phyloP scores from a whole-genome alignment of 2,113 vertebrate species.

The Mobula birostris region DNA sequence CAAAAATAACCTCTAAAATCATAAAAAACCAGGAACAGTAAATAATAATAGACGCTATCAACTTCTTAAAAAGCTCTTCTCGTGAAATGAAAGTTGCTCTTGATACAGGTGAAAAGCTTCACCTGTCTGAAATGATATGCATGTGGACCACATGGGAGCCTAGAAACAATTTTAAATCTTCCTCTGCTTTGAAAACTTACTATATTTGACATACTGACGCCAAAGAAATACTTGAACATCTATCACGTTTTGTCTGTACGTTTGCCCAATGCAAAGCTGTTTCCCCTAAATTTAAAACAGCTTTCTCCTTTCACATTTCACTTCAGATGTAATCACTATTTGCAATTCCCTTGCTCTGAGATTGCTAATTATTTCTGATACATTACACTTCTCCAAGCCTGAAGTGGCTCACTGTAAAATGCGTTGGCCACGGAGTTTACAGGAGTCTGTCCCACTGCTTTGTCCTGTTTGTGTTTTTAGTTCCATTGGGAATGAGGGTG shows the following conservation, averaged over 20 bases:
- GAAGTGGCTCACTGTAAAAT: not conserved
- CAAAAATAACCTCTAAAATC: not conserved
- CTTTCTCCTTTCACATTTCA: not conserved
- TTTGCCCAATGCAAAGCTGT: not conserved
- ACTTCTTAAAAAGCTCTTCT: not conserved
- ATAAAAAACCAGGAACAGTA: not conserved
- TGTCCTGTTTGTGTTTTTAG: too few species aligned
- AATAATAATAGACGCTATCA: not conserved
- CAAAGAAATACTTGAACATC: not conserved
- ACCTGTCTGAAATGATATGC: not conserved
- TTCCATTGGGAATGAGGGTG: not conserved
- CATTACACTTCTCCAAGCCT: not conserved
- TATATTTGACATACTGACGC: not conserved
- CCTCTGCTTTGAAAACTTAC: not conserved
- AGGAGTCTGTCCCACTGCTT: too few species aligned
- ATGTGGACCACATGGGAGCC: too few species aligned
- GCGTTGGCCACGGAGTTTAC: not conserved
- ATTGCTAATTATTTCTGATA: not conserved
- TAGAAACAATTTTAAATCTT: not conserved
- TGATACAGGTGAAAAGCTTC: not conserved
- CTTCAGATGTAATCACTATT: not conserved
- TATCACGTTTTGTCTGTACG: not conserved
- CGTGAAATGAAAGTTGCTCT: not conserved
- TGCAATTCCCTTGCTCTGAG: not conserved
- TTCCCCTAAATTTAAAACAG: not conserved